Conservation (phyloP, 2,888 invertebrate species). For the Perizoma affinitatum region DNA sequence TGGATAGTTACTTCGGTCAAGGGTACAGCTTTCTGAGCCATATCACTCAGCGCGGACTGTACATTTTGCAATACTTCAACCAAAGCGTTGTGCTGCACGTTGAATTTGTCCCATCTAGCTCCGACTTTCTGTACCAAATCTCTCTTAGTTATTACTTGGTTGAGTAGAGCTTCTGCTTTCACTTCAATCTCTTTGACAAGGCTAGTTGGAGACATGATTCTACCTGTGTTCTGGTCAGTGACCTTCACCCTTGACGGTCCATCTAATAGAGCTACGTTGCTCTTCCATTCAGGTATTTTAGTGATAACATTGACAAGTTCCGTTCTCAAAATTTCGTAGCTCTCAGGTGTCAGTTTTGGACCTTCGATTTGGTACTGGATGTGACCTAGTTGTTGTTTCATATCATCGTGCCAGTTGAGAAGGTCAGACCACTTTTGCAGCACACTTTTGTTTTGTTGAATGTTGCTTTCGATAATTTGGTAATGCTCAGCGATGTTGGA, state of each 20-base stretch:
- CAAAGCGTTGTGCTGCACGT: constrained; percentile 88
- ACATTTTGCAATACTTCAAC: constrained; percentile 86
- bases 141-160: constrained; percentile 87
- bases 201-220: constrained; percentile 88
- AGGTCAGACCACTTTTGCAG: constrained; percentile 93
- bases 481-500: constrained; percentile 90
- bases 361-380: constrained; percentile 92
- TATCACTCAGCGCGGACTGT: constrained; percentile 82
- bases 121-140: constrained; percentile 88
- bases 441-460: constrained; percentile 89
- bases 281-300: constrained; percentile 89
- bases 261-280: constrained; percentile 87
- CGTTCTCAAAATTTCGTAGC: constrained; percentile 87
- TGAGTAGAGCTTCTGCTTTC: constrained; percentile 86
- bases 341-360: constrained; percentile 88
- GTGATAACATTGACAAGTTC: constrained; percentile 88
- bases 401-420: constrained; percentile 91
- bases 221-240: constrained; percentile 87
- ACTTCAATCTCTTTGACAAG: constrained; percentile 89
- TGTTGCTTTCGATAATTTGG: constrained; percentile 89
- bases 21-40: constrained; percentile 79
- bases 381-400: constrained; percentile 90
- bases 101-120: constrained; percentile 91
- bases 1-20: constrained; percentile 76
- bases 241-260: constrained; percentile 87